phyloP scores from a whole-genome alignment of 1,140 invertebrate species.

The Ptiloglossa arizonensis region DNA sequence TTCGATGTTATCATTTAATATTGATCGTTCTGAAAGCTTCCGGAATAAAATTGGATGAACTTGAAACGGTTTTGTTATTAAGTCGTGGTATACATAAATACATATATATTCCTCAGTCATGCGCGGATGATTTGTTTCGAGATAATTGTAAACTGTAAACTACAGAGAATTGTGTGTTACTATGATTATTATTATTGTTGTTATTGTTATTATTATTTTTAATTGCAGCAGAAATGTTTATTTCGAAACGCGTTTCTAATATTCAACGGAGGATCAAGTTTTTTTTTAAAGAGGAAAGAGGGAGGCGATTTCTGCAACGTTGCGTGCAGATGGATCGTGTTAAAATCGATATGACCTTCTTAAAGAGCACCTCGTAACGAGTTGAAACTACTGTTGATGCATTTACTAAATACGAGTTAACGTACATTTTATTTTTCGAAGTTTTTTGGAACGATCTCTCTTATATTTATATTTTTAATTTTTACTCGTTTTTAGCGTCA shows the following conservation, averaged over 20 bases:
- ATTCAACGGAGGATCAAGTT: too few species aligned
- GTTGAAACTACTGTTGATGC: not conserved
- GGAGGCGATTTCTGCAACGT: not conserved
- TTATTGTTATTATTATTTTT: too few species aligned
- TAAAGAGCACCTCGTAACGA: not conserved
- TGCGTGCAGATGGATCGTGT: not conserved
- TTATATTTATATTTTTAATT: not conserved
- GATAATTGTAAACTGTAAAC: too few species aligned
- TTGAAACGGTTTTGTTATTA: not conserved
- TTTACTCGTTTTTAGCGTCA: not conserved
- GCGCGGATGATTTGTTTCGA: too few species aligned
- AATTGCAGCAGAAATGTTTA: too few species aligned
- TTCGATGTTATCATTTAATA: not conserved
- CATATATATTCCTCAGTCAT: not conserved
- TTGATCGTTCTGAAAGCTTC: not conserved
- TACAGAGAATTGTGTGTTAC: not conserved
- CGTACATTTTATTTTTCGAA: not conserved
- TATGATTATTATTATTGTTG: too few species aligned
- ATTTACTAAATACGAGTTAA: not conserved
- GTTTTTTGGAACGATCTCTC: not conserved
- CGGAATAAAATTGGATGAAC: not conserved
- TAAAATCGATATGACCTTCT: slow-evolving; percentile 11
- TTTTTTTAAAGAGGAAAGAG: too few species aligned
- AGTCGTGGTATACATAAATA: too few species aligned
- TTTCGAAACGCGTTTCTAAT: not conserved